A percentile compares a stretch with the other conserved stretches of the same genome.
These are phyloP conservation scores for Teleiodes luculella DNA, from an alignment of 2,888 invertebrate species.

Conservation along the genomic window DNA sequence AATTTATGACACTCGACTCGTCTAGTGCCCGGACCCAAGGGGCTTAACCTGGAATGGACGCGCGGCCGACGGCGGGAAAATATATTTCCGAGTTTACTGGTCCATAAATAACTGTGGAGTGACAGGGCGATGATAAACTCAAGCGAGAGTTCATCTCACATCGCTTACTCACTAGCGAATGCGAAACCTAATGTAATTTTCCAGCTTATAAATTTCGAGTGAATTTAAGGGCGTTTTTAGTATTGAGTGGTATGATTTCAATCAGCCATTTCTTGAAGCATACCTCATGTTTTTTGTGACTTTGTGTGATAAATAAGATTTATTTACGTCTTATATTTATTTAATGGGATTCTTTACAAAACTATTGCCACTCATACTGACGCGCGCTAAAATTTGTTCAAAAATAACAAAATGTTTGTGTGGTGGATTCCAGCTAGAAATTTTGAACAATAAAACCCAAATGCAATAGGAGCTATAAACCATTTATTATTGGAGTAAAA, in stretches of 20 bases:
- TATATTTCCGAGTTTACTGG: conserved; percentile 78
- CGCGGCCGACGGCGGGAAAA: conserved; percentile 69
- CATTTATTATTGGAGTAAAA: conserved; percentile 1
- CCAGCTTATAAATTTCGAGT: conserved; percentile 28
- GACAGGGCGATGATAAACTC: conserved; percentile 76
- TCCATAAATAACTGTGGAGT: conserved; percentile 76
- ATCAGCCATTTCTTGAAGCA: too few species aligned
- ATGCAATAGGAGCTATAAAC: neutral
- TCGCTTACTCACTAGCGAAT: conserved; percentile 67
- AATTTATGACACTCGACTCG: conserved; percentile 77
- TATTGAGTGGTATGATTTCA: neutral
- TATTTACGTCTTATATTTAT: too few species aligned
- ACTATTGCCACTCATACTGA: too few species aligned
- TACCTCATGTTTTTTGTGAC: too few species aligned
- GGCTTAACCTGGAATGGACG: conserved; percentile 77
- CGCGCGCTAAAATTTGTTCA: too few species aligned
- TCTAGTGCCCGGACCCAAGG: conserved; percentile 72
- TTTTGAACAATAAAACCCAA: too few species aligned
- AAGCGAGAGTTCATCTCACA: conserved; percentile 67
- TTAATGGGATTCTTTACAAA: too few species aligned
- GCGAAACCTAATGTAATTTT: conserved; percentile 49
- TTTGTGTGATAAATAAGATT: too few species aligned
- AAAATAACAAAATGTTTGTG: too few species aligned
- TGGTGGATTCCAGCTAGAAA: too few species aligned
- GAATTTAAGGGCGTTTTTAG: conserved; percentile 11